phyloP scores from a whole-genome alignment of 2,113 vertebrate species.

The Marmota monax region DNA sequence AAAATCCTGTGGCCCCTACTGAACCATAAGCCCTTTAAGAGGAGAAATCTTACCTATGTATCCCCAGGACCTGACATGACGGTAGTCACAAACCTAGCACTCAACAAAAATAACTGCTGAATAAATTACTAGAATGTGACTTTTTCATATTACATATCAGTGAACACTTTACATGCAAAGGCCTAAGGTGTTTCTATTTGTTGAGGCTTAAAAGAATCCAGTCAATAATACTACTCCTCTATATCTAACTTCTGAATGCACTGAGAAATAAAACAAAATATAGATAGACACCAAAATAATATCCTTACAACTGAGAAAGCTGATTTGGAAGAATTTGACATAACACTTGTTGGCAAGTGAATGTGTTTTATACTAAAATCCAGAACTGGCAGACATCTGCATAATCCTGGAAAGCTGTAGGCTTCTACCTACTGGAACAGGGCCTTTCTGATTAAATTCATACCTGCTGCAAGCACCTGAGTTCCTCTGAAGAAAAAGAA shows the following conservation, averaged over 20 bases:
- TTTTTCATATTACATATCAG: conserved; percentile 24
- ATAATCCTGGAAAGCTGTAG: neutral
- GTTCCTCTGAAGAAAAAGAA: neutral
- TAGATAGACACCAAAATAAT: neutral
- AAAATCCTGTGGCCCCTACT: neutral
- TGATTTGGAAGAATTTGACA: neutral
- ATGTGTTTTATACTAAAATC: neutral
- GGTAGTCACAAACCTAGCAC: neutral
- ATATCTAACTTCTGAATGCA: neutral
- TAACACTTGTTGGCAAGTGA: neutral
- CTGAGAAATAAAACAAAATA: conserved; percentile 21
- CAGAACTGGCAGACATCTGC: conserved; percentile 24
- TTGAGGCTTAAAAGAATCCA: neutral
- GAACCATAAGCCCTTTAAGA: neutral
- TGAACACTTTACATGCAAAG: neutral
- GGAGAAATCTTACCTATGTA: neutral
- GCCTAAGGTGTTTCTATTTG: neutral
- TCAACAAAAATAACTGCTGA: neutral
- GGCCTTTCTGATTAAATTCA: neutral
- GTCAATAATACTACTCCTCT: neutral
- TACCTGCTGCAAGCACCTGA: neutral
- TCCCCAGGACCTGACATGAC: neutral
- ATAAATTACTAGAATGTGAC: neutral
- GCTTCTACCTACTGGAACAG: neutral
- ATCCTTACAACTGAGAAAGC: conserved; percentile 7